Evolutionary conservation across 2,113 vertebrate genomes (phyloP), one percentile per base, ranked within the genome.

Genomic region (Callithrix jacchus): DNA sequence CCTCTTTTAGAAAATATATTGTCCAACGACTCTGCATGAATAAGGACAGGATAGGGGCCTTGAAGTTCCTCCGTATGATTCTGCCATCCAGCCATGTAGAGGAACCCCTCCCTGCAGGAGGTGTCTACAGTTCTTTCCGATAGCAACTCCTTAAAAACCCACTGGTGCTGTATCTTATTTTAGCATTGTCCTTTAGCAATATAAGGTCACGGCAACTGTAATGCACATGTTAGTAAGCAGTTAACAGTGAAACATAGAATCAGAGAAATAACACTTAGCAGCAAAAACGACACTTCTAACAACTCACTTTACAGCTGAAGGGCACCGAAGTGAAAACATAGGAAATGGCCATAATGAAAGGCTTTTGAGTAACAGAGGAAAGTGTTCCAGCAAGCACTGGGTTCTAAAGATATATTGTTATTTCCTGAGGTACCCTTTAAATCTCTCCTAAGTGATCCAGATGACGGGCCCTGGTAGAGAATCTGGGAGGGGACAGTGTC

Each of bases 351-450:
- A 0, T 1, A 40, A 13, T 5, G 14, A 84, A 80, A 85, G 11
- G 32, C 49, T 85, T n/a, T 16, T 16, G 3, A 16, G 52, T 23
- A 4, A 27, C 6, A 9, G 45, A 64, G 25, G 6, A 10, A 42
- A 42, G 45, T 9, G 68, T 56, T 52, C 37, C 56, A 11, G 32
- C 47, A 30, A 47, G 14, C n/a, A 10, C 32, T 8, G 1, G 37
- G 86, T 32, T 27, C 30, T 23, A 1, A 4, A 40, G 90, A 30
- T 5, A 23, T 0, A 8, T 12, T 11, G 25, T 10, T 42, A 61
- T 73, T n/a, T 58, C 70, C 32, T 12, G 9, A 49, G 0, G 82
- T 47, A 11, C 35, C 0, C n/a, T 10, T 1, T 18, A 0, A 18
- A 49, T 10, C 32, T 35, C 79, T 61, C 64, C 77, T 56, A 37